phyloP scores from a whole-genome alignment of 2,888 invertebrate species.

The Andrena dorsata region DNA sequence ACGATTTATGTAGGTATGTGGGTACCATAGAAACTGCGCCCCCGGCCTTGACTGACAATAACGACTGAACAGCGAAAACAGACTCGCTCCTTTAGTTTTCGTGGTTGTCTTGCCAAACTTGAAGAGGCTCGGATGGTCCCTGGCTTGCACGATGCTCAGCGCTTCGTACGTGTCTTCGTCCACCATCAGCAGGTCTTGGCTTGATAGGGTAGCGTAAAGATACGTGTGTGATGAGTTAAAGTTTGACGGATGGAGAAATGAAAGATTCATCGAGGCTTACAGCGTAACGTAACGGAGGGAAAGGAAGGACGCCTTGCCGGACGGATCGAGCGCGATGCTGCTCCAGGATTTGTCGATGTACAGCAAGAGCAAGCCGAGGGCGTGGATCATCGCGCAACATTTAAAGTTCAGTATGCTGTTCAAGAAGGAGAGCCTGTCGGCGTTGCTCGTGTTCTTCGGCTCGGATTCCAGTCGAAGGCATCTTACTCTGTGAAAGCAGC shows the following conservation, averaged over 20 bases:
- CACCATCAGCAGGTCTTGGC: conserved; percentile 89
- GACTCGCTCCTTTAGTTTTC: conserved; percentile 90
- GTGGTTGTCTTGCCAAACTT: conserved; percentile 88
- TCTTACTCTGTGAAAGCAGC: conserved; percentile 87
- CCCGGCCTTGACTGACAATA: conserved; percentile 90
- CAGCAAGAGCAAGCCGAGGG: conserved; percentile 90
- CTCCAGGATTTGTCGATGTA: conserved; percentile 90
- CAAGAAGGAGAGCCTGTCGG: conserved; percentile 87
- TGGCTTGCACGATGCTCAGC: conserved; percentile 91
- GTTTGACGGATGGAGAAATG: too few relatives aligned
- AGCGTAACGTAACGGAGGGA: conserved; percentile 55
- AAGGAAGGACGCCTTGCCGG: conserved; percentile 76
- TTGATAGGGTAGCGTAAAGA: conserved; percentile 74
- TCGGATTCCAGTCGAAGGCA: conserved; percentile 87
- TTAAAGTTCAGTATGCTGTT: conserved; percentile 88
- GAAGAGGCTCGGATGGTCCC: conserved; percentile 91
- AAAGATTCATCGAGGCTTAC: conserved; percentile 40
- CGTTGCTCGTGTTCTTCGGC: conserved; percentile 86
- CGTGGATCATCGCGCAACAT: conserved; percentile 88
- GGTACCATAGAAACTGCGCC: conserved; percentile 88
- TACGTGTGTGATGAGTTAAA: not conserved
- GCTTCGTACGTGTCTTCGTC: conserved; percentile 91
- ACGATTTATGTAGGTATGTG: not conserved
- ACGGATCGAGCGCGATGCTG: conserved; percentile 85
- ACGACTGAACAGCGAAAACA: conserved; percentile 90